A percentile compares a stretch with the other conserved stretches of the same genome.
phyloP scores from a whole-genome alignment of 2,113 vertebrate species.

The Hystrix brachyura region DNA sequence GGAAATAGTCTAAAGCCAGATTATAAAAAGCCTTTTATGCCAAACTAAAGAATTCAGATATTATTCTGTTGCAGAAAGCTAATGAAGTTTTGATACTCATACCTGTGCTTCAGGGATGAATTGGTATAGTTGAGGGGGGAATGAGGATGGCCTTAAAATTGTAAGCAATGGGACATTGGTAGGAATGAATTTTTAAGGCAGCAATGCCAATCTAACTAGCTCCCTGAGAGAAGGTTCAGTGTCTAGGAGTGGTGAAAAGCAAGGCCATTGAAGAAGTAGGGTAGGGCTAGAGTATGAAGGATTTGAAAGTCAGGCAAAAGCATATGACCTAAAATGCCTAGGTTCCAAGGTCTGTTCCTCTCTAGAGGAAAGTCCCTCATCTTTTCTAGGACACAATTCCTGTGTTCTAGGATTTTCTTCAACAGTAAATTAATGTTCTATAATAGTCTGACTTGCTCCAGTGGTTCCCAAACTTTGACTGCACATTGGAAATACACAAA shows the following conservation, averaged over 20 bases:
- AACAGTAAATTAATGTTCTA: constrained; percentile 52
- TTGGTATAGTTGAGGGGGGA: neutral
- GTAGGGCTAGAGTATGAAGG: neutral
- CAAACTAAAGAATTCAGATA: constrained; percentile 19
- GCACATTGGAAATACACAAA: constrained; percentile 18
- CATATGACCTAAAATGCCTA: neutral
- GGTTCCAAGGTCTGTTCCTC: constrained; percentile 4
- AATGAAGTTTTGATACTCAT: constrained; percentile 23
- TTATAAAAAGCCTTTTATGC: constrained; percentile 39
- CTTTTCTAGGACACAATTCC: constrained; percentile 53
- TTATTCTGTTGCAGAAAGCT: constrained; percentile 29
- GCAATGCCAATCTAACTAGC: constrained; percentile 62
- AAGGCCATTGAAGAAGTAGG: constrained; percentile 6
- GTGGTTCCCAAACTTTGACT: constrained; percentile 41
- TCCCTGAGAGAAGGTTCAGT: constrained; percentile 1
- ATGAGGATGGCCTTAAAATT: constrained; percentile 58
- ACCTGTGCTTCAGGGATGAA: constrained; percentile 45
- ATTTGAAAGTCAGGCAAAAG: constrained; percentile 46
- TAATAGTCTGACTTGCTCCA: neutral
- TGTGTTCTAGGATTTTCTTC: constrained; percentile 37
- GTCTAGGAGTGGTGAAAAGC: constrained; percentile 56
- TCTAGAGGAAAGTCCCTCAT: constrained; percentile 27
- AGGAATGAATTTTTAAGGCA: constrained; percentile 53
- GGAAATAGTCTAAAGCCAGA: constrained; percentile 44
- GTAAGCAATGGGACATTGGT: neutral